Base-by-base conservation (phyloP, 2,888 invertebrate species). In the Pammene aurita region DNA sequence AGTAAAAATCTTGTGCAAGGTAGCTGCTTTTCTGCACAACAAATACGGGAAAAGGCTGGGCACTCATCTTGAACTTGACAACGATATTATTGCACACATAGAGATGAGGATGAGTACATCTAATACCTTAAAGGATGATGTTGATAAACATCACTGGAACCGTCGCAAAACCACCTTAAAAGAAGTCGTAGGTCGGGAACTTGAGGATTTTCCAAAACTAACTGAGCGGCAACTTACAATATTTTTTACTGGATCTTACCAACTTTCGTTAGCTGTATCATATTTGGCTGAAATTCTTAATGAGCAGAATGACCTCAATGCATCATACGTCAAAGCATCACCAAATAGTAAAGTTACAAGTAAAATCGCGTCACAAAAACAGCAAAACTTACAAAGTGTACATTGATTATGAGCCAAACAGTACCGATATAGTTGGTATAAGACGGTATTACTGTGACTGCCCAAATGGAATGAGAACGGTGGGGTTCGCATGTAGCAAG, bases 321-420 rank as follows among this genome's bases (percentile, higher is more conserved):
- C 52, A 11, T 52, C 52, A 52, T 52, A 52, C 52, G 26, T 52
- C 52, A 52, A 52, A 52, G 52, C 52, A 52, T 52, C 52, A 52
- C 52, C 52, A 52, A 52, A 52, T 52, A 26, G 52, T 52, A 26
- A 52, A 26, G 52, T 52, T 52, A 9, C 52, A 52, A 52, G 52
- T 52, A 52, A 4, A 52, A 52, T 52, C 52, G 26, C 52, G 52
- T 52, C 52, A 52, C 52, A 52, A 52, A 52, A 52, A 52, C 52
- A 52, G 52, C 52, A 52, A 52, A 52, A 52, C 52, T 7, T 52
- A 52, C 52, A 52, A 11, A 52, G 52, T 52, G 18, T 52, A 52
- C 11, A 52, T 26, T 52, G 52, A 52, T 52, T 52, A 52, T 52
- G 52, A 52, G 52, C 52, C 52, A 18, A 52, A 52, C 52, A 52